These are phyloP conservation scores for Lepisosteus osseus DNA, from an alignment of 2,113 vertebrate species.

Conservation along the genomic window DNA sequence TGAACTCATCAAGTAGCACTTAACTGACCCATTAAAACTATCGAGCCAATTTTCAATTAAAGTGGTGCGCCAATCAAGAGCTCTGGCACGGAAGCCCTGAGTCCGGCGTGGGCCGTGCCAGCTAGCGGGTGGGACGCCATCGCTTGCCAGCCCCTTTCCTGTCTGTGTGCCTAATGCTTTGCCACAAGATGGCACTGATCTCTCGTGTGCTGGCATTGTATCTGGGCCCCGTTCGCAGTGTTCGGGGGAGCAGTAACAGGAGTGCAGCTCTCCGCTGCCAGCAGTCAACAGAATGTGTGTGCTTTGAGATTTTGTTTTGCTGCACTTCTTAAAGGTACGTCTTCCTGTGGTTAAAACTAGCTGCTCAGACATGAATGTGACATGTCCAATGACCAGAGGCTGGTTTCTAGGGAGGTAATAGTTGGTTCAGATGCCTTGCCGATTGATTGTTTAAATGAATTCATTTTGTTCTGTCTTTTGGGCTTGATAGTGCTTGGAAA, in stretches of 20 bases:
- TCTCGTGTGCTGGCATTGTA: background rate
- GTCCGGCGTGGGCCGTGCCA: background rate
- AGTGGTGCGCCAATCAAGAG: background rate
- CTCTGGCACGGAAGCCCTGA: background rate
- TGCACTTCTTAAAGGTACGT: background rate
- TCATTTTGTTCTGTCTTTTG: background rate
- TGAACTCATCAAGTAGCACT: constrained; percentile 30
- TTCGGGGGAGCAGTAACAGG: background rate
- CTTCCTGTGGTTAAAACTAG: background rate
- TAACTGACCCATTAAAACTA: constrained; percentile 15
- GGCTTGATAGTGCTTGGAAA: background rate
- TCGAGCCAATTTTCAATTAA: constrained; percentile 24
- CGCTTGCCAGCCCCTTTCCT: background rate
- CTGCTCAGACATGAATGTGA: background rate
- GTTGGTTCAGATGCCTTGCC: no score
- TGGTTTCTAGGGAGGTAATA: no score
- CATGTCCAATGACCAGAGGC: no score
- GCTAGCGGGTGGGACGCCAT: background rate
- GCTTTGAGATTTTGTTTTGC: background rate
- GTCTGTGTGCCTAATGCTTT: background rate
- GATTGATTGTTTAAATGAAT: background rate
- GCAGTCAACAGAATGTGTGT: background rate
- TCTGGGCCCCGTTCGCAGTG: background rate
- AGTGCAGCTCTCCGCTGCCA: background rate
- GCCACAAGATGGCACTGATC: constrained; percentile 1